These are phyloP conservation scores for Zosterops lateralis DNA, from an alignment of 2,113 vertebrate species.

Conservation along the genomic window DNA sequence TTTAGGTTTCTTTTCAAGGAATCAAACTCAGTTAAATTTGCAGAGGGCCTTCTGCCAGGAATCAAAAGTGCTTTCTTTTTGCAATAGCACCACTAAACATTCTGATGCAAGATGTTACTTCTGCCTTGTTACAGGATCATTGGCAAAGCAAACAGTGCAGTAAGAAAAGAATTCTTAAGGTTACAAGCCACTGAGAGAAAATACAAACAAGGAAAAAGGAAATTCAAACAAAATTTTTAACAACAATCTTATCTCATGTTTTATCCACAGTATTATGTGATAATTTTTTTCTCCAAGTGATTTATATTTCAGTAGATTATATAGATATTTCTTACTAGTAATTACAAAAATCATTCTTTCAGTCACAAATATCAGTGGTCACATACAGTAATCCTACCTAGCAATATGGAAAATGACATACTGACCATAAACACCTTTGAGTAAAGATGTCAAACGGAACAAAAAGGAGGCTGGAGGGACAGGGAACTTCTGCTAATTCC, in stretches of 20 bases:
- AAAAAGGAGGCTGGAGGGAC: not conserved
- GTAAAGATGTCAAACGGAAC: not conserved
- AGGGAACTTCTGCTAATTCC: not conserved
- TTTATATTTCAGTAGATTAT: not conserved
- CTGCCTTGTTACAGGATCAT: not conserved
- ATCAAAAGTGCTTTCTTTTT: not conserved
- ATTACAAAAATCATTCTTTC: not conserved
- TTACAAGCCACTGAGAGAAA: not conserved
- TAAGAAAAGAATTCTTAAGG: not conserved
- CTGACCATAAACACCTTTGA: not conserved
- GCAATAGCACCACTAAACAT: not conserved
- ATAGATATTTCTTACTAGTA: not conserved
- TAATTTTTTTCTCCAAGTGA: not conserved
- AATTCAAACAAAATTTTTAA: not conserved
- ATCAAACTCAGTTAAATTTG: not conserved
- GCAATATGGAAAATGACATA: not conserved
- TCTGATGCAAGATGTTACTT: not conserved
- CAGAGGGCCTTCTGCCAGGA: not conserved
- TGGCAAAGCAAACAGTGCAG: not conserved
- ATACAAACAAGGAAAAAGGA: not conserved
- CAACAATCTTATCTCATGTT: not conserved
- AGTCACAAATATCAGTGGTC: not conserved
- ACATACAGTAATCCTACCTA: not conserved
- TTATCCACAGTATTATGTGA: not conserved
- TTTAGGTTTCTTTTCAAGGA: not conserved